Evolutionary conservation across 2,888 invertebrate genomes (phyloP).

Genomic region (Kryphioiulus occultus): DNA sequence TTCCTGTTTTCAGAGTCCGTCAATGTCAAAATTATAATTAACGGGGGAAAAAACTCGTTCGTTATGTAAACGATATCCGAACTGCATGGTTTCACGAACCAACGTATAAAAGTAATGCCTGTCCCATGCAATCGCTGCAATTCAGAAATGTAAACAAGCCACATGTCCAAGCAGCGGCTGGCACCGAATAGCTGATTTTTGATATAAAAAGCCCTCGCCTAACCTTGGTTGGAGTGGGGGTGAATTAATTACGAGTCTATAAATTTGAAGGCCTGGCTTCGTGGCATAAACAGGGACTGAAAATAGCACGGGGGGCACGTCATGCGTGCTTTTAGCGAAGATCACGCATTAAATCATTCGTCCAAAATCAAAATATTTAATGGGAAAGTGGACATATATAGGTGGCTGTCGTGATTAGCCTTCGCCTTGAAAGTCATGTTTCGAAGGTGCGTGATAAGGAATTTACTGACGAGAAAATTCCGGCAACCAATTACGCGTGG

Average conservation of each 20-base stretch:
- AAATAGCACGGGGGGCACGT: background rate
- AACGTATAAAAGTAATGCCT: background rate
- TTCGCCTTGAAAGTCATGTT: background rate
- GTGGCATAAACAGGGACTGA: background rate
- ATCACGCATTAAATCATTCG: slow-evolving; percentile 24
- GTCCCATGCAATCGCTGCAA: background rate
- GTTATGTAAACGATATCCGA: background rate
- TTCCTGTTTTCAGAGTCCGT: background rate
- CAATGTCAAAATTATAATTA: slow-evolving; percentile 9
- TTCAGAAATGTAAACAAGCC: background rate
- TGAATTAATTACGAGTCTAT: background rate
- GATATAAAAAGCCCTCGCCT: background rate
- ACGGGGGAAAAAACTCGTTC: background rate
- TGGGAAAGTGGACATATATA: background rate
- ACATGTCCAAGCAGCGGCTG: slow-evolving; percentile 11
- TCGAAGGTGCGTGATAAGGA: background rate
- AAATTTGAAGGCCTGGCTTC: background rate
- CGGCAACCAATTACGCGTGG: background rate
- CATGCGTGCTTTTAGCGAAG: background rate
- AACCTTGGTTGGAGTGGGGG: slow-evolving; percentile 30
- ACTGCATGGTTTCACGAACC: background rate
- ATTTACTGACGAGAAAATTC: background rate
- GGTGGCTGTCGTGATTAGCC: background rate
- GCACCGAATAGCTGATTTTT: background rate
- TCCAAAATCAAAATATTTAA: slow-evolving; percentile 29